A percentile compares a stretch with the other conserved stretches of the same genome.
These are phyloP conservation scores for Circaetus gallicus DNA, from an alignment of 2,113 vertebrate species.

Conservation along the genomic window DNA sequence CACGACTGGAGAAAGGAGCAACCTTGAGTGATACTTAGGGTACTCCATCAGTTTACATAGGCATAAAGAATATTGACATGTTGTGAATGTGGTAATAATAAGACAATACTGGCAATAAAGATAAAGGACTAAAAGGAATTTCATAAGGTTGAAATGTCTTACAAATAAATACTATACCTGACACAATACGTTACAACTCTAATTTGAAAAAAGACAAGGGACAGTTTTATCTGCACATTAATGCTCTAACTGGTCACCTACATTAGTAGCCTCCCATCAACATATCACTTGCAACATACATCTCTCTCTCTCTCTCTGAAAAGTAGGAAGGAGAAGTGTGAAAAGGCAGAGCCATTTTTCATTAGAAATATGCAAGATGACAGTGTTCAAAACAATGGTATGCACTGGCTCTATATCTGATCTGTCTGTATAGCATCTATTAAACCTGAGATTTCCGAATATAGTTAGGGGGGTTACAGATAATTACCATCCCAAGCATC, in stretches of 20 bases:
- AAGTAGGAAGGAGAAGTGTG: background rate
- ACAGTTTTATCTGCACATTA: background rate
- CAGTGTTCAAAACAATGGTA: background rate
- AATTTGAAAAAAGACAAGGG: background rate
- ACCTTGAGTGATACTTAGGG: background rate
- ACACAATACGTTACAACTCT: background rate
- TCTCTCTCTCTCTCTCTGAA: background rate
- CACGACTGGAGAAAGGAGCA: background rate
- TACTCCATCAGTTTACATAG: background rate
- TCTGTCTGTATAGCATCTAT: background rate
- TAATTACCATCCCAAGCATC: background rate
- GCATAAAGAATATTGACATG: background rate
- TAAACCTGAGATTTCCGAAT: background rate
- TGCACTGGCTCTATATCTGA: background rate
- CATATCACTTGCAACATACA: background rate
- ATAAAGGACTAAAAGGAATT: background rate
- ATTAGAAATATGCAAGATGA: background rate
- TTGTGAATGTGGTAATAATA: background rate
- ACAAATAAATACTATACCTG: background rate
- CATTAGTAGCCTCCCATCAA: background rate
- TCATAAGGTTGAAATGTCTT: background rate
- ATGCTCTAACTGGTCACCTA: background rate
- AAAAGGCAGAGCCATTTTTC: background rate
- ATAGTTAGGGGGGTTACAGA: background rate
- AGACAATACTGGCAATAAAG: background rate